Percentiles rank a stretch among this genome's conserved stretches.
Evolutionary conservation across 2,113 vertebrate genomes (phyloP).

Genomic region (Oryzias javanicus): DNA sequence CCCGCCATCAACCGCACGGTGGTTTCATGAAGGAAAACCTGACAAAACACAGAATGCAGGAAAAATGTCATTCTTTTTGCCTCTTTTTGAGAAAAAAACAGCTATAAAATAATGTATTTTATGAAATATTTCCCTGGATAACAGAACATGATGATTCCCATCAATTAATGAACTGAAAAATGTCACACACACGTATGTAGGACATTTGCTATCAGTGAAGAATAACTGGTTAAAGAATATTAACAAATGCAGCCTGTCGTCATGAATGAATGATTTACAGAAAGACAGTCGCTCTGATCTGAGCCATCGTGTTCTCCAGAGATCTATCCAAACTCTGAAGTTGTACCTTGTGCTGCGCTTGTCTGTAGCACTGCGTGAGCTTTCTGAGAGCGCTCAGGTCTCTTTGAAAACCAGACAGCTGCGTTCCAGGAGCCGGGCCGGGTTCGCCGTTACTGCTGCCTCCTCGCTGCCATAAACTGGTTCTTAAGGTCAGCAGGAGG

Average conservation of each 20-base stretch:
- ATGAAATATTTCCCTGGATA: too few relatives aligned
- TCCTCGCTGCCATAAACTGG: conserved; percentile 92
- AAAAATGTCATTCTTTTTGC: neutral
- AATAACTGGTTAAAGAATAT: too few relatives aligned
- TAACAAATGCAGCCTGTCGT: too few relatives aligned
- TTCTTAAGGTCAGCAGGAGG: conserved; percentile 90
- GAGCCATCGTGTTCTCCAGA: too few relatives aligned
- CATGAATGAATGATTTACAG: too few relatives aligned
- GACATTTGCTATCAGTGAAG: too few relatives aligned
- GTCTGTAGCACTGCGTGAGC: conserved; percentile 88
- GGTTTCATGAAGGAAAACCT: conserved; percentile 97
- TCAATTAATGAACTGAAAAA: too few relatives aligned
- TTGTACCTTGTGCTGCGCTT: conserved; percentile 91
- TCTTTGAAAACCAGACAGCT: conserved; percentile 92
- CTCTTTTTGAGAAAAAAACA: neutral
- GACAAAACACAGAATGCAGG: neutral
- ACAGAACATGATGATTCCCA: too few relatives aligned
- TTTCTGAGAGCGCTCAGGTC: conserved; percentile 92
- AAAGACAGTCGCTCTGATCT: too few relatives aligned
- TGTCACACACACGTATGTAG: too few relatives aligned
- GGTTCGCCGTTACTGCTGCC: conserved; percentile 84
- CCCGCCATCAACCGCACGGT: conserved; percentile 96
- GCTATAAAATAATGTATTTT: too few relatives aligned
- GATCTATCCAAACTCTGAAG: too few relatives aligned
- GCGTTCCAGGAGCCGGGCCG: conserved; percentile 82